phyloP scores from a whole-genome alignment of 2,113 vertebrate species.

The Struthio camelus region DNA sequence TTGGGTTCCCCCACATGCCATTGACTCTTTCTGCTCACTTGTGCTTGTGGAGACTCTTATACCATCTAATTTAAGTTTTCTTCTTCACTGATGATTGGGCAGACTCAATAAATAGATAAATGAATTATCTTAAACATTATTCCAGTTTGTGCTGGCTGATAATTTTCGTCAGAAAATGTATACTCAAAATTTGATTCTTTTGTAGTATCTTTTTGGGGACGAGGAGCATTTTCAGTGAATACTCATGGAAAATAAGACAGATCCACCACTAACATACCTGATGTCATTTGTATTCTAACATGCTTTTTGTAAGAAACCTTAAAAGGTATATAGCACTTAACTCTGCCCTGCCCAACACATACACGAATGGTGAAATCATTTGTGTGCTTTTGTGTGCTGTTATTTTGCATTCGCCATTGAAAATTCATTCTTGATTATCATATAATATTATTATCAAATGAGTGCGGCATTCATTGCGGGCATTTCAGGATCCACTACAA shows the following conservation, averaged over 20 bases:
- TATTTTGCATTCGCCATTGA: not conserved
- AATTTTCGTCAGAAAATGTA: not conserved
- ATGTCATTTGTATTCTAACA: not conserved
- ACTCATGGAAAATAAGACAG: not conserved
- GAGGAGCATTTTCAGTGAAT: not conserved
- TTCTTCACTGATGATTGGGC: fast-evolving
- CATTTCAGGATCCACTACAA: not conserved
- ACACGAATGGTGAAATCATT: not conserved
- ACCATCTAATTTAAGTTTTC: not conserved
- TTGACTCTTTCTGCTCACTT: no score
- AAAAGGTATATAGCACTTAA: not conserved
- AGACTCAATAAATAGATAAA: not conserved
- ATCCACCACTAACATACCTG: not conserved
- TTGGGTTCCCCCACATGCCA: no score
- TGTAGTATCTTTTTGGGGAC: not conserved
- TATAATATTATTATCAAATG: not conserved
- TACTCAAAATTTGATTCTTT: not conserved
- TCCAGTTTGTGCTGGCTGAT: not conserved
- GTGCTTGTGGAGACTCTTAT: no score
- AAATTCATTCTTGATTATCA: not conserved
- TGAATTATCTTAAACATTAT: not conserved
- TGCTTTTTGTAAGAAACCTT: not conserved
- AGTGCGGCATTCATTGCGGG: not conserved
- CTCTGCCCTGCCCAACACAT: not conserved
- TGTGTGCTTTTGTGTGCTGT: not conserved